Conservation (phyloP, 2,888 invertebrate genomes). For the Lasioglossum lativentre region DNA sequence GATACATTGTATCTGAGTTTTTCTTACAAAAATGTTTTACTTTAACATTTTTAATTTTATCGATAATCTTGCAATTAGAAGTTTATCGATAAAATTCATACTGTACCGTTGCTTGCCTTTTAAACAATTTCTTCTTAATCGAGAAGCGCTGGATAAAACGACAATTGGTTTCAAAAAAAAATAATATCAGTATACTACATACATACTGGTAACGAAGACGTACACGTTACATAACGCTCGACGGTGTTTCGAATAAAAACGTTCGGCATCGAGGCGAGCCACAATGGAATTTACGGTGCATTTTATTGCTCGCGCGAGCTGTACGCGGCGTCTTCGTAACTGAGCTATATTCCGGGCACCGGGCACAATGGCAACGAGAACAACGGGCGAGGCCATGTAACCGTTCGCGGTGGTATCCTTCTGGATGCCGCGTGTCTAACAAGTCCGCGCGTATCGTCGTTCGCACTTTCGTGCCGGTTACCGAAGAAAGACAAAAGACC, state of each 20-base stretch:
- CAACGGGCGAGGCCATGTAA: slow-evolving; percentile 15
- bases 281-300: not conserved
- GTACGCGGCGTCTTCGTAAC: slow-evolving; percentile 12
- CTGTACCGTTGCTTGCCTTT: no score
- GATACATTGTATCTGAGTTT: no score
- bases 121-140: no score
- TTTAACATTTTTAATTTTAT: no score
- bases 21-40: no score
- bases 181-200: no score
- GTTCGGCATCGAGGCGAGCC: not conserved
- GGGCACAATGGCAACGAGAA: slow-evolving; percentile 14
- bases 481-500: slow-evolving; percentile 54
- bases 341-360: slow-evolving; percentile 39
- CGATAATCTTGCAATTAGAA: no score
- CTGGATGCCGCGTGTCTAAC: not conserved
- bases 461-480: slow-evolving; percentile 22
- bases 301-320: slow-evolving; percentile 7
- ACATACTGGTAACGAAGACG: not conserved
- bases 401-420: slow-evolving; percentile 1
- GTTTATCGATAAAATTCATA: no score
- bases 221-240: not conserved
- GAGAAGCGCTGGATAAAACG: no score
- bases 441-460: slow-evolving; percentile 29
- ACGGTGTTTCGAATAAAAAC: not conserved
- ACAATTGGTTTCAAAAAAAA: no score